These are phyloP conservation scores for Menidia menidia DNA, from an alignment of 2,797 vertebrate species.

Conservation along the genomic window DNA sequence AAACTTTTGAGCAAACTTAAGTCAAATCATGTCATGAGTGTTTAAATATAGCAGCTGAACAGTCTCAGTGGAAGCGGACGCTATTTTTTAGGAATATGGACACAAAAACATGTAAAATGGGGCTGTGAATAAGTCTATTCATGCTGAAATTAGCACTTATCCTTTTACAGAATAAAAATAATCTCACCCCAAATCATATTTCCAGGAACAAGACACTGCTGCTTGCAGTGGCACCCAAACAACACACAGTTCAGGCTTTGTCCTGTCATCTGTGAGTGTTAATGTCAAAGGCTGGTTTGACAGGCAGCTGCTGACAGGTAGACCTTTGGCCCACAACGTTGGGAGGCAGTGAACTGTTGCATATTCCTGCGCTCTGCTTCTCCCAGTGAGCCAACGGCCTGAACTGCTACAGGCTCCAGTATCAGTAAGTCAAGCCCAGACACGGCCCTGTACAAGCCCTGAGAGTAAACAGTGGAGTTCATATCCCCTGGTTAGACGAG, in stretches of 20 bases:
- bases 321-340: slow-evolving; percentile 72
- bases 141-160: neutral
- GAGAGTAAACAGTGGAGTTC: slow-evolving; percentile 76
- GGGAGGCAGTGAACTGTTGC: slow-evolving; percentile 36
- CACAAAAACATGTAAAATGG: neutral
- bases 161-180: neutral
- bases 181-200: neutral
- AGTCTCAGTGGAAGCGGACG: neutral
- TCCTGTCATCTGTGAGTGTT: slow-evolving; percentile 36
- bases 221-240: neutral
- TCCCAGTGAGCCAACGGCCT: slow-evolving; percentile 42
- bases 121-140: neutral
- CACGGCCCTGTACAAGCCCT: slow-evolving; percentile 71
- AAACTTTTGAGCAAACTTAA: neutral
- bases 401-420: slow-evolving; percentile 52
- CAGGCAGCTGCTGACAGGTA: slow-evolving; percentile 64
- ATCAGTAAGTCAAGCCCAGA: slow-evolving; percentile 77
- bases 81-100: neutral
- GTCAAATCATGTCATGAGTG: neutral
- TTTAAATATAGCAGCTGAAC: neutral
- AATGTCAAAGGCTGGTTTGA: slow-evolving; percentile 60
- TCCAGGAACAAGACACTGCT: neutral
- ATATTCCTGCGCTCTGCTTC: slow-evolving; percentile 59
- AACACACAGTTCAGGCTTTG: slow-evolving; percentile 3
- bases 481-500: slow-evolving; percentile 68